phyloP scores from a whole-genome alignment of 2,888 invertebrate genomes.

The Tachystola acroxantha region DNA sequence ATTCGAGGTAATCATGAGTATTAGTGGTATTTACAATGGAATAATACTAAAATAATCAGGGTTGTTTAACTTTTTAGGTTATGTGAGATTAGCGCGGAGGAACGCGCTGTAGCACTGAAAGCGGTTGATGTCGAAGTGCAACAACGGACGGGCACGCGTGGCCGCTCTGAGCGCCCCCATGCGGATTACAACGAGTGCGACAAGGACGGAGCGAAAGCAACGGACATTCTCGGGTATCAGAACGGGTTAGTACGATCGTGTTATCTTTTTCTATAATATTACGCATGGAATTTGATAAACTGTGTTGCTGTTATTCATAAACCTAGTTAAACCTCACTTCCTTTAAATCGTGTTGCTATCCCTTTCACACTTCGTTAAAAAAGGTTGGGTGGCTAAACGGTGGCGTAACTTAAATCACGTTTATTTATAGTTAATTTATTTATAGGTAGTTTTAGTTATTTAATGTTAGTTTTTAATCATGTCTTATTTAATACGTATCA shows the following conservation, averaged over 20 bases:
- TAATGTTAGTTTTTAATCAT: too few relatives aligned
- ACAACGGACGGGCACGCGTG: conserved; percentile 57
- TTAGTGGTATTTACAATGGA: conserved; percentile 45
- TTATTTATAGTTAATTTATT: too few relatives aligned
- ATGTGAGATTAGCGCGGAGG: conserved; percentile 69
- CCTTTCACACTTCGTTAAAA: too few relatives aligned
- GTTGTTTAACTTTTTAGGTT: conserved; percentile 68
- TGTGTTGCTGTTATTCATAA: too few relatives aligned
- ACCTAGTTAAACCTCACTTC: too few relatives aligned
- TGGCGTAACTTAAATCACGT: too few relatives aligned
- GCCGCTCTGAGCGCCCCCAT: conserved; percentile 44
- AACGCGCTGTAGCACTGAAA: conserved; percentile 75
- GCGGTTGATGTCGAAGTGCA: conserved; percentile 75
- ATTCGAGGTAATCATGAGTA: conserved; percentile 73
- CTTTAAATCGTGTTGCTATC: too few relatives aligned
- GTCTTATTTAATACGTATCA: too few relatives aligned
- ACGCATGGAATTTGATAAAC: conserved; percentile 2
- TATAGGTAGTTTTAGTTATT: too few relatives aligned
- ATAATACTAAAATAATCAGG: conserved; percentile 53
- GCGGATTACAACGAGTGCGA: conserved; percentile 27
- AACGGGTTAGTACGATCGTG: conserved; percentile 24
- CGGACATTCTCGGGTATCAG: conserved; percentile 32
- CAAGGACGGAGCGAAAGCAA: conserved; percentile 35
- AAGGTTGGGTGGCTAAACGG: too few relatives aligned
- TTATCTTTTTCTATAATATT: conserved; percentile 23